A percentile compares a stretch with the other conserved stretches of the same genome.
Evolutionary conservation across 2,888 invertebrate genomes (phyloP).

Genomic region (Leptura quadrifasciata): DNA sequence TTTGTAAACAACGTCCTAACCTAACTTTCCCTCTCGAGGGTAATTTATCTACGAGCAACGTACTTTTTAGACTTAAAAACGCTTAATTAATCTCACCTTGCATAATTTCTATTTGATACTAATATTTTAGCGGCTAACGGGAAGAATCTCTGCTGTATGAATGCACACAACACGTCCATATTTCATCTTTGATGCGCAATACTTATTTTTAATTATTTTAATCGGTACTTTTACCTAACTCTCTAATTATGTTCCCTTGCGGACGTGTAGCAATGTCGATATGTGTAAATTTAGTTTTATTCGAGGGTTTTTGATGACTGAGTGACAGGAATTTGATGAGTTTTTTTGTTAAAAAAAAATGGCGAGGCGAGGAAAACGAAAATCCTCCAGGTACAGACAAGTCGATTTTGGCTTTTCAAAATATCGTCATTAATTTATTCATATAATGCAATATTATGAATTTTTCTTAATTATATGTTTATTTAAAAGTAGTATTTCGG

Average conservation of each 20-base stretch:
- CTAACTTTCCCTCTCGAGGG: conserved; percentile 41
- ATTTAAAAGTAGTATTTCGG: too few species aligned
- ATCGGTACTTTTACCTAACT: conserved; percentile 26
- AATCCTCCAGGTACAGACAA: not conserved
- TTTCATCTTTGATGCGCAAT: conserved; percentile 65
- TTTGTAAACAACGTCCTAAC: conserved; percentile 45
- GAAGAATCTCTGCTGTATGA: conserved; percentile 59
- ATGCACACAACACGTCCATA: conserved; percentile 66
- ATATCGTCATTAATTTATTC: not conserved
- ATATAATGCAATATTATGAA: too few species aligned
- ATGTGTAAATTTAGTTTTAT: not conserved
- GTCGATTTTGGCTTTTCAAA: not conserved
- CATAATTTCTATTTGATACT: conserved; percentile 60
- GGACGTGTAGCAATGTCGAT: conserved; percentile 3
- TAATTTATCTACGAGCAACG: not conserved
- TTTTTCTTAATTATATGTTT: too few species aligned
- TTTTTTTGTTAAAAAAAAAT: not conserved
- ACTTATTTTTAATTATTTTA: conserved; percentile 42
- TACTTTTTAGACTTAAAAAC: not conserved
- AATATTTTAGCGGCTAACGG: conserved; percentile 58
- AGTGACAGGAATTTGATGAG: conserved; percentile 18
- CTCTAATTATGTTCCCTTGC: not conserved
- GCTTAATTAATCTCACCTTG: conserved; percentile 57
- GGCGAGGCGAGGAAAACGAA: not conserved
- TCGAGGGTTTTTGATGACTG: not conserved